A percentile compares a stretch with the other conserved stretches of the same genome.
These are phyloP conservation scores for Halichoerus grypus DNA, from an alignment of 2,113 vertebrate genomes.

Conservation along the genomic window DNA sequence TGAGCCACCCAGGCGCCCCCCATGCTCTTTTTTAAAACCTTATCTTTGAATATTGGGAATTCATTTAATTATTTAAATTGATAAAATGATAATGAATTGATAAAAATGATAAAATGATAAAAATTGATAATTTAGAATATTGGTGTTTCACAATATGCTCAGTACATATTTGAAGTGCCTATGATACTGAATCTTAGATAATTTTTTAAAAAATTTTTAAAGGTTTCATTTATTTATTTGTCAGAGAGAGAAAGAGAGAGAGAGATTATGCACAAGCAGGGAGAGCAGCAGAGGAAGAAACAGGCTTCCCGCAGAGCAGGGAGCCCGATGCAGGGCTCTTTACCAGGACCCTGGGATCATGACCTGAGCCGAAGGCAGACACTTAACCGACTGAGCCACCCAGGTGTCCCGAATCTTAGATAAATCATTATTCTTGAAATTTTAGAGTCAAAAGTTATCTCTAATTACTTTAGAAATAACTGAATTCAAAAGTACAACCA, in stretches of 20 bases:
- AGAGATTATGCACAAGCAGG: background rate
- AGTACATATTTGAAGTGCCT: background rate
- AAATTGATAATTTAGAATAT: background rate
- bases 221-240: too few relatives aligned
- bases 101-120: background rate
- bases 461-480: background rate
- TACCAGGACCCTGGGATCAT: too few relatives aligned
- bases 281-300: background rate
- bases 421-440: background rate
- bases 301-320: too few relatives aligned
- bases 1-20: too few relatives aligned
- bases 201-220: background rate
- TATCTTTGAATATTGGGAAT: background rate
- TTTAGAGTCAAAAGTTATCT: background rate
- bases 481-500: background rate
- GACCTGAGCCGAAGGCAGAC: too few relatives aligned
- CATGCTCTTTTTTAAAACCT: background rate
- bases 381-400: too few relatives aligned
- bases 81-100: background rate
- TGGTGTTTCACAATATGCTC: background rate
- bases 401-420: too few relatives aligned
- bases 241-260: background rate
- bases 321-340: too few relatives aligned
- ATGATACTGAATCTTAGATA: background rate
- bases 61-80: background rate